These are phyloP conservation scores for Percopsis omiscomaycus DNA, from an alignment of 2,797 vertebrate species.

Conservation along the genomic window DNA sequence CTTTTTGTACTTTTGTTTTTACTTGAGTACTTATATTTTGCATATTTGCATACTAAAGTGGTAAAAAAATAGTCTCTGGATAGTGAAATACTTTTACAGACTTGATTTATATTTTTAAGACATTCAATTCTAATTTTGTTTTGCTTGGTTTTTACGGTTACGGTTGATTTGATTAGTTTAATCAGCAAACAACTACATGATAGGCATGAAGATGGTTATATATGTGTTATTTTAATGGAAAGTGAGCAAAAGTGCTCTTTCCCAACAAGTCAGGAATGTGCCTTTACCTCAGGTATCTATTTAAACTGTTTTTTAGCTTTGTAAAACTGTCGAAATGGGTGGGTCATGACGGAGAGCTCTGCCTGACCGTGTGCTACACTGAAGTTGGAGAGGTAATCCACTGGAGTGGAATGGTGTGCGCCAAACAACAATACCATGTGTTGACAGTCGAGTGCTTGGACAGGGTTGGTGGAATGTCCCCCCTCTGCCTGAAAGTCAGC, in stretches of 20 bases:
- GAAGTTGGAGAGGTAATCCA: slow-evolving; percentile 64
- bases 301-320: slow-evolving; percentile 39
- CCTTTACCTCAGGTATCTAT: slow-evolving; percentile 31
- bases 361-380: slow-evolving; percentile 54
- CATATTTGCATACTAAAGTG: no score
- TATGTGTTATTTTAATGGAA: no score
- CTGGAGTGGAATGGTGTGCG: slow-evolving; percentile 68
- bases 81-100: no score
- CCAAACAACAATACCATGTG: slow-evolving; percentile 69
- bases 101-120: no score
- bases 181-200: no score
- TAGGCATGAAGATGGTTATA: no score
- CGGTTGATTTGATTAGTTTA: no score
- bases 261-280: slow-evolving; percentile 1
- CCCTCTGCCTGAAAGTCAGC: slow-evolving; percentile 45
- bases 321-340: slow-evolving; percentile 32
- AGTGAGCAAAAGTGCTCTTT: slow-evolving; percentile 9
- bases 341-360: slow-evolving; percentile 43
- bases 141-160: no score
- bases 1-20: no score
- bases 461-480: slow-evolving; percentile 70
- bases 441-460: slow-evolving; percentile 69
- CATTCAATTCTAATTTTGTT: no score
- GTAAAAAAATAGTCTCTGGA: no score
- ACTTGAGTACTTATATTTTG: no score